phyloP scores from a whole-genome alignment of 2,888 invertebrate species.

The Microctonus hyperodae region DNA sequence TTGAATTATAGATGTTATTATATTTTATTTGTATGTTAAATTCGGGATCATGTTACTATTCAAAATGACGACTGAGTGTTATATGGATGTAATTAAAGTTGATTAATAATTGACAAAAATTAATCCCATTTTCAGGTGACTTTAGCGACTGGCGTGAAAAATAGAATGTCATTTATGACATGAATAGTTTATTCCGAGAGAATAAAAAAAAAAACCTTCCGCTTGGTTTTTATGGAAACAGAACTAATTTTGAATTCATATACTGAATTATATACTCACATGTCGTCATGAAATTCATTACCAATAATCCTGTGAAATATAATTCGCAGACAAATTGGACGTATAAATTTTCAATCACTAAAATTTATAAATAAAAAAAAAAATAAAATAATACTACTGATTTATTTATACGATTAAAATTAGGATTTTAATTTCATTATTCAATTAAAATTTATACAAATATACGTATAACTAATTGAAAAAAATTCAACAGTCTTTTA shows the following conservation, averaged over 20 bases:
- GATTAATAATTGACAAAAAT: no score
- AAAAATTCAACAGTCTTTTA: not conserved
- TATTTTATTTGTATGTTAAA: no score
- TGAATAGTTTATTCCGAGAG: not conserved
- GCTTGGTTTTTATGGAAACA: not conserved
- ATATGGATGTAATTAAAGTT: no score
- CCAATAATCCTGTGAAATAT: not conserved
- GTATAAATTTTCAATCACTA: slow-evolving; percentile 14
- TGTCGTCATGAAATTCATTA: slow-evolving; percentile 14
- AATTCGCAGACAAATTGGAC: not conserved
- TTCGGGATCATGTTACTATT: no score
- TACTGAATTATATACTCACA: not conserved
- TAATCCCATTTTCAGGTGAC: no score
- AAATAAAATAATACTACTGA: not conserved
- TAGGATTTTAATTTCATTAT: no score
- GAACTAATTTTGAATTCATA: not conserved
- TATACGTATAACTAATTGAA: not conserved
- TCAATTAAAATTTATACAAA: not conserved
- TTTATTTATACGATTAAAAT: no score
- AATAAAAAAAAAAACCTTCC: not conserved
- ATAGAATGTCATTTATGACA: no score
- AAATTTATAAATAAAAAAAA: not conserved
- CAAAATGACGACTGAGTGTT: no score
- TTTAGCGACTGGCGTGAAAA: no score
- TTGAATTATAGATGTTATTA: no score